Evolutionary conservation across 2,888 invertebrate species (phyloP).

Genomic region (Malthinus seriepunctatus): DNA sequence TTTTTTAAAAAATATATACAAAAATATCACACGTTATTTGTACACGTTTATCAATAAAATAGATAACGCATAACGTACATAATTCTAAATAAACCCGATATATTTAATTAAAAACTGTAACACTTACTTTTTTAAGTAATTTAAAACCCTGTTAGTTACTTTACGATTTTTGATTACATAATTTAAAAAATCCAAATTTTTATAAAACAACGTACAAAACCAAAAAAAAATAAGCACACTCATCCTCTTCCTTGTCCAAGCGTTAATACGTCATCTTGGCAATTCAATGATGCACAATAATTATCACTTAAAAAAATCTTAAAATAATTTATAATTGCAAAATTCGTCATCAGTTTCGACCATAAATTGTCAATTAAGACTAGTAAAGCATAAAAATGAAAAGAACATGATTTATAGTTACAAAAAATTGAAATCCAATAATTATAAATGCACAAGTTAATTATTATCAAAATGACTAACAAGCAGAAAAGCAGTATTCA

Average conservation of each 20-base stretch:
- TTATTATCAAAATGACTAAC: slow-evolving; percentile 2
- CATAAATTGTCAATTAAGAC: slow-evolving; percentile 29
- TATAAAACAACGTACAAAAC: slow-evolving; percentile 17
- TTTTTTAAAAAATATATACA: slow-evolving; percentile 26
- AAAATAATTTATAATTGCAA: slow-evolving; percentile 38
- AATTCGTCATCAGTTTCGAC: slow-evolving; percentile 43
- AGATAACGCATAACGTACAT: slow-evolving; percentile 33
- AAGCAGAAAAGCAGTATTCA: slow-evolving; percentile 4
- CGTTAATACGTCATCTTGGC: too few species aligned
- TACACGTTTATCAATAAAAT: slow-evolving; percentile 29
- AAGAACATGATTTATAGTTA: not conserved
- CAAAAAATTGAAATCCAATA: too few species aligned
- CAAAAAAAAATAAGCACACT: too few species aligned
- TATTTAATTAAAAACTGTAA: slow-evolving; percentile 31
- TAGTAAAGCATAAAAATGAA: slow-evolving; percentile 8
- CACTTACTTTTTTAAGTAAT: slow-evolving; percentile 33
- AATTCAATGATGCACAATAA: slow-evolving; percentile 7
- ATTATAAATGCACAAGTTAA: slow-evolving; percentile 4
- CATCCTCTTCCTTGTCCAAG: too few species aligned
- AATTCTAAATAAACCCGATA: slow-evolving; percentile 37
- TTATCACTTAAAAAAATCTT: slow-evolving; percentile 34
- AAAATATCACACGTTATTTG: slow-evolving; percentile 35
- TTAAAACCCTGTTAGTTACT: slow-evolving; percentile 40
- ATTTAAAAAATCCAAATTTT: slow-evolving; percentile 26
- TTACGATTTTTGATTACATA: slow-evolving; percentile 32